These are phyloP conservation scores for Saguinus imperator DNA, from an alignment of 2,113 vertebrate species.

Conservation along the genomic window DNA sequence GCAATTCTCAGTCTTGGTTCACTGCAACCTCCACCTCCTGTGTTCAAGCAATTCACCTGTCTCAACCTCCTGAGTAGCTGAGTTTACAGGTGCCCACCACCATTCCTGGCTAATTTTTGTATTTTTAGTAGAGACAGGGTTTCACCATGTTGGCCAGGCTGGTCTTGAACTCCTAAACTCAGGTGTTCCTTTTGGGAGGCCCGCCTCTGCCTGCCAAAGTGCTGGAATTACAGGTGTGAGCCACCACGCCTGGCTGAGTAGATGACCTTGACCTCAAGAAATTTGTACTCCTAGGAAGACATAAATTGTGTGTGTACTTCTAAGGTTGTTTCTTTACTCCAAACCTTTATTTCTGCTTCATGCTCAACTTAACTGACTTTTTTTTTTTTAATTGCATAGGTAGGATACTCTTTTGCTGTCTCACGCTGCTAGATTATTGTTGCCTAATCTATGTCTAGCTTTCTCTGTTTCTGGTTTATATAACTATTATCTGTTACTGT, in stretches of 20 bases:
- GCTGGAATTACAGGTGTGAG: too few relatives aligned
- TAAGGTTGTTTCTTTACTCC: neutral
- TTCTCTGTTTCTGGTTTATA: neutral
- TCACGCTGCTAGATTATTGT: neutral
- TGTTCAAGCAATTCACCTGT: too few relatives aligned
- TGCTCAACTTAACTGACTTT: neutral
- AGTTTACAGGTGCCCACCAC: too few relatives aligned
- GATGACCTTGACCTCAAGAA: neutral
- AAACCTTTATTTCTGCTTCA: neutral
- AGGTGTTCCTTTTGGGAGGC: too few relatives aligned
- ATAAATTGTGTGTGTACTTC: neutral
- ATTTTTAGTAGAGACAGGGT: too few relatives aligned
- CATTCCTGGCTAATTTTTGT: too few relatives aligned
- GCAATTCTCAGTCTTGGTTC: too few relatives aligned
- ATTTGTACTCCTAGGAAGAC: conserved; percentile 1
- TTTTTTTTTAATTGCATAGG: neutral
- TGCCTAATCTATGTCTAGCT: neutral
- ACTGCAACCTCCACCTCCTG: too few relatives aligned
- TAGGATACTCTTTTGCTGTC: neutral
- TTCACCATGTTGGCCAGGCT: too few relatives aligned
- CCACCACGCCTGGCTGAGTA: neutral
- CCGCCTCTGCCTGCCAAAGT: too few relatives aligned
- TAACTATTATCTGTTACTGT: neutral
- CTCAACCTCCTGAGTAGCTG: too few relatives aligned
- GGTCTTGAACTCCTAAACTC: too few relatives aligned